Evolutionary conservation across 2,113 vertebrate genomes (phyloP).

Genomic region (Catagonus wagneri): DNA sequence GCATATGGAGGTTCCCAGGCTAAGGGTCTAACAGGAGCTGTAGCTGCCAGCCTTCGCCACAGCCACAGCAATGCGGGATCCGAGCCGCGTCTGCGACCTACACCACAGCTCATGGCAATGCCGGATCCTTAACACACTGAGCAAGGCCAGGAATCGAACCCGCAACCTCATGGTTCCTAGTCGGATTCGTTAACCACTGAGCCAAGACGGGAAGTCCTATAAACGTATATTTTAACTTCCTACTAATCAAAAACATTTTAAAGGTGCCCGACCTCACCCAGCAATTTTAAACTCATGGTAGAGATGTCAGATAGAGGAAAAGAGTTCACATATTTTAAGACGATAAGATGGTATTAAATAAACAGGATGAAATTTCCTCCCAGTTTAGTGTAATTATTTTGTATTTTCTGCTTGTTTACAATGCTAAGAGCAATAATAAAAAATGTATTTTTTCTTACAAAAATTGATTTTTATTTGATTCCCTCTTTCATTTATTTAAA

Average conservation of each 20-base stretch:
- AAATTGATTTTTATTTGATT: background rate
- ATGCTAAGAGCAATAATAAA: background rate
- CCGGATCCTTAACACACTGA: no score
- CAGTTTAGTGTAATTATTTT: background rate
- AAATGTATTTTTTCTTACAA: background rate
- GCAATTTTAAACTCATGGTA: background rate
- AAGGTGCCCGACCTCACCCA: background rate
- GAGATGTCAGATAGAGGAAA: background rate
- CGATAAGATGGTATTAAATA: background rate
- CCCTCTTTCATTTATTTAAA: background rate
- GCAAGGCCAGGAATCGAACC: no score
- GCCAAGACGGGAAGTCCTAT: no score
- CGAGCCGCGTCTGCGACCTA: no score
- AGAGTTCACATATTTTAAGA: background rate
- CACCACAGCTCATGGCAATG: no score
- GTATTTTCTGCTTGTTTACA: background rate
- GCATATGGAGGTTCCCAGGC: no score
- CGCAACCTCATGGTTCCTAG: no score
- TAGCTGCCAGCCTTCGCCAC: no score
- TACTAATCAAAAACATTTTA: constrained; percentile 21
- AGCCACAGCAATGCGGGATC: no score
- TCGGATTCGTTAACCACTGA: no score
- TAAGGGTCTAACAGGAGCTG: no score
- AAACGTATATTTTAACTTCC: constrained; percentile 17
- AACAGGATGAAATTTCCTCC: background rate